A percentile compares a stretch with the other conserved stretches of the same genome.
These are phyloP conservation scores for Rhabdomys dilectus DNA, from an alignment of 2,113 vertebrate genomes.

Conservation along the genomic window DNA sequence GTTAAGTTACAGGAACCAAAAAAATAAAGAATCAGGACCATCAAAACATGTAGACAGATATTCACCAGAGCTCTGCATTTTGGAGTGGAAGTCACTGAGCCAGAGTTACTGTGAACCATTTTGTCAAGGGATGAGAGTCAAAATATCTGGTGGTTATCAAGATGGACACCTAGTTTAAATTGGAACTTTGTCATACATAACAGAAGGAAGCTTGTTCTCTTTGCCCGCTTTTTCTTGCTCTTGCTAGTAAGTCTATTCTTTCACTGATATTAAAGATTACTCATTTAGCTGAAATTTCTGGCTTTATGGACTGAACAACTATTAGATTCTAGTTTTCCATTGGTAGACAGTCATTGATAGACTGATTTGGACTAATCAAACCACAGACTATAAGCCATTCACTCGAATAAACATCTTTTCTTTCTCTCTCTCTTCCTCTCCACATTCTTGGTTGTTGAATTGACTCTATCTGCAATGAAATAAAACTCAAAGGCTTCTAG, in stretches of 20 bases:
- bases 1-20: too few species aligned
- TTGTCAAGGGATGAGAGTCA: neutral
- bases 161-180: neutral
- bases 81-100: neutral
- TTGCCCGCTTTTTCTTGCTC: neutral
- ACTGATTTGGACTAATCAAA: neutral
- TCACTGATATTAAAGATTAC: neutral
- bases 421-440: neutral
- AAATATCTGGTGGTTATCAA: neutral
- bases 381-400: neutral
- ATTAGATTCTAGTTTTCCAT: neutral
- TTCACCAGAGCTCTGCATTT: neutral
- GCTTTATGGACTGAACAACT: neutral
- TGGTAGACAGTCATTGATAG: neutral
- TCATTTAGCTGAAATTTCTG: neutral
- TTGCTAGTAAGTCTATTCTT: neutral
- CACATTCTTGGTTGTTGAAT: neutral
- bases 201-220: neutral
- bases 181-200: neutral
- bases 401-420: neutral
- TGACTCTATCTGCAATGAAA: neutral
- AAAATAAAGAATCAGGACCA: neutral
- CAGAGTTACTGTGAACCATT: neutral
- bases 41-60: neutral
- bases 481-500: neutral